Base-by-base conservation (phyloP, 2,888 invertebrate genomes). In the Leucoma salicis region DNA sequence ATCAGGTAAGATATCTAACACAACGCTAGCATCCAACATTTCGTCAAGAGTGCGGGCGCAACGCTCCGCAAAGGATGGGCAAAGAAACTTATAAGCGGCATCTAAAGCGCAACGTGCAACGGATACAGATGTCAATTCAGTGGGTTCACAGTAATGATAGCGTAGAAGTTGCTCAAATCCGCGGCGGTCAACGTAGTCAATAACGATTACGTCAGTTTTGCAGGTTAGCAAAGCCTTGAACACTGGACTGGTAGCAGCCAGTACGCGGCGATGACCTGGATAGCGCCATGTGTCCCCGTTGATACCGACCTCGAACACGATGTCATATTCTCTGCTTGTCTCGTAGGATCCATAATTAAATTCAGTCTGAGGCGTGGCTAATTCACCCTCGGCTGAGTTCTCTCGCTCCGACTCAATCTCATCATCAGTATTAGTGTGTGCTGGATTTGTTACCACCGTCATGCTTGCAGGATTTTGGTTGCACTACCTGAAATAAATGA, bases 1-100 rank as follows among this genome's bases (percentile, higher is more conserved):
- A 38, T 92, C 92, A 1, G 91, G 90, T 55, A 93, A 82, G 37
- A 95, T 91, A 59, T 92, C 91, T 2, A 95, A 87, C 0, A 94
- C 94, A 35, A 92, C 94, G 12, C 91, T 88, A 2, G 91, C 87
- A 43, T 90, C 91, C 18, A 95, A 75, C 72, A 93, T 91, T 41
- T 89, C 89, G 53, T 93, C 92, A 28, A 96, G 87, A 40, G 92
- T 93, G 18, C 91, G 84, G 14, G 94, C 92, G 65, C 95, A 95
- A 43, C 92, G 89, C 49, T 92, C 91, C 1, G 93, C 93, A 36
- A 96, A 85, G 13, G 92, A 93, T 4, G 92, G 91, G 59, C 95
- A 94, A 32, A 94, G 85, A 68, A 95, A 94, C 66, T 94, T 93
- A 68, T 95, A 93, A 14, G 95, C 94, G 1, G 94, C 94, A 52